Evolutionary conservation across 2,113 vertebrate genomes (phyloP), one percentile per base, ranked within the genome.

Genomic region (Paralichthys olivaceus): DNA sequence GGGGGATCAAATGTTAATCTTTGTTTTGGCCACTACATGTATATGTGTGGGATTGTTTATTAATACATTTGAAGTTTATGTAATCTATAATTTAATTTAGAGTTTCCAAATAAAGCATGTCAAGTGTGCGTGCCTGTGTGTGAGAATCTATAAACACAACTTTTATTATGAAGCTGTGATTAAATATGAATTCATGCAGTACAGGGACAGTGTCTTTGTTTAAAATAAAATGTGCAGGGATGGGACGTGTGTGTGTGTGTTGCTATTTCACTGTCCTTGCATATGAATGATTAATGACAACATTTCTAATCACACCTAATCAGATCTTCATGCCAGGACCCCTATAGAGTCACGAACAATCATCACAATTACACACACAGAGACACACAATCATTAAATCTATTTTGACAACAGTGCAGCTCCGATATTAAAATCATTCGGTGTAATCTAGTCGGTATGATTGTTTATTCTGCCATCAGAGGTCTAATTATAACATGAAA

Each of bases 1-100:
- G 64, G 79, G 23, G 72, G 77, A 84, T 81, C 40, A 77, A 72
- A 87, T 69, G 65, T 76, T 80, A 67, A 82, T 76, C 69, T 78
- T 34, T 73, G 26, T 69, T 84, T 73, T 65, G 51, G 20, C 79
- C 43, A 56, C 53, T 26, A 55, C 47, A 66, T 64, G 15, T 4
- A 11, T 25, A 15, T n/a, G 2, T 19, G 23, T 20, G 63, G 26
- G 6, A 40, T 32, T 58, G 32, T 34, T 34, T 34, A 69, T 22
- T 28, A 28, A 17, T 25, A 62, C 53, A 28, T 72, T 57, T 56
- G 4, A 72, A 60, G 69, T 1, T 71, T 62, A 58, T 55, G 17
- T 26, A 76, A 80, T 73, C 20, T 66, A 43, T 43, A 43, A 43
- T 43, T 43, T 4, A 43, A 14, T 43, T 43, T 43, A 14, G 13